Evolutionary conservation across 2,888 invertebrate species (phyloP), one percentile per base, ranked within the genome.

Genomic region (Pterostichus madidus): DNA sequence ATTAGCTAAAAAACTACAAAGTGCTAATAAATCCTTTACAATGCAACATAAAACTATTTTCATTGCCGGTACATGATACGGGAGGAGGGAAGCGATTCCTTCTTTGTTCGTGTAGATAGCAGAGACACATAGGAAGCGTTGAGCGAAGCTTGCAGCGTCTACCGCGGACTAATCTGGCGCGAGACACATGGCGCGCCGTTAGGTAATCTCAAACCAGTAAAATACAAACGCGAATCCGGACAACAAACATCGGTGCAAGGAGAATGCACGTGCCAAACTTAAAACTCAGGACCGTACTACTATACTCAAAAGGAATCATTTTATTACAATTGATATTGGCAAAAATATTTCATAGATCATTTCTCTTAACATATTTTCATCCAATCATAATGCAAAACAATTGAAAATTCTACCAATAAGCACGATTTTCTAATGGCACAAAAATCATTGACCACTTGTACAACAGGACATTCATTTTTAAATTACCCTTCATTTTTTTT

Each of bases 21-120:
- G 44, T 73, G 53, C 73, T 71, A 71, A 80, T 80, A 80, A 80
- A 80, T 53, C 56, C 56, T 49, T 80, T 68, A 80, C 68, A 80
- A 49, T 53, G 71, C 80, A 13, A 71, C 80, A 71, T 80, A 80
- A 80, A 80, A 80, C 80, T 80, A 73, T 73, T 80, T 71, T 73
- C 71, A 75, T 75, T 52, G 75, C 52, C 49, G 39, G 31, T 31
- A 75, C 75, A 75, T 49, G 75, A 75, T 75, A 71, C 44, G 68
- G 68, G 68, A 71, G 68, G 56, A 64, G 64, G 64, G 24, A 64
- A 17, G 13, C 24, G 32, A 39, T 75, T 49, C 49, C 24, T 75
- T 75, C 75, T 75, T 73, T 49, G 49, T 49, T 24, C 24, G 68
- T 35, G 61, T 32, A 59, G 79, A 80, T 80, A 80, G 53, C 77